Conservation (phyloP, 2,888 invertebrate genomes). For the Resseliella maxima region DNA sequence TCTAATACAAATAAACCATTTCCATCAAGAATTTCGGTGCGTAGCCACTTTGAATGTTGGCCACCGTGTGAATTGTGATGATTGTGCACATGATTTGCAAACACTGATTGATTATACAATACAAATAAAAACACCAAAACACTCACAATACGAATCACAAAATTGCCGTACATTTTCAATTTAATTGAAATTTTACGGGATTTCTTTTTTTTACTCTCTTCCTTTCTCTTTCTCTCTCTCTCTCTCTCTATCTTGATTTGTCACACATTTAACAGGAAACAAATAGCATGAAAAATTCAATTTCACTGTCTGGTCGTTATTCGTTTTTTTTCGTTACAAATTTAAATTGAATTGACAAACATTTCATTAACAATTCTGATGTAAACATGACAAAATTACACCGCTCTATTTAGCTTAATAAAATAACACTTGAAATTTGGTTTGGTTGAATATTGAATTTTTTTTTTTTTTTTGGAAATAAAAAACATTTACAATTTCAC, state of each 20-base stretch:
- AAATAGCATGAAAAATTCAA: background rate
- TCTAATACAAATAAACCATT: constrained; percentile 70
- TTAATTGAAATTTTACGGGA: background rate
- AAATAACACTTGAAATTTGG: too few species aligned
- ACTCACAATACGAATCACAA: background rate
- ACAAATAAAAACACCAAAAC: background rate
- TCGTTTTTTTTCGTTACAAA: background rate
- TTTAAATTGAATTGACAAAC: too few species aligned
- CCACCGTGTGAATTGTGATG: constrained; percentile 18
- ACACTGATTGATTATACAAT: background rate
- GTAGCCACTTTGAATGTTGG: constrained; percentile 62
- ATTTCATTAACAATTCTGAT: too few species aligned
- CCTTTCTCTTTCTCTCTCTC: background rate
- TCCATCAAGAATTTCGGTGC: constrained; percentile 66
- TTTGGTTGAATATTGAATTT: too few species aligned
- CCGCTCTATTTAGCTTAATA: too few species aligned
- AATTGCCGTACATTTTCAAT: constrained; percentile 7
- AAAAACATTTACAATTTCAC: too few species aligned
- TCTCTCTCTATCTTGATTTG: background rate
- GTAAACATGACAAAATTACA: too few species aligned
- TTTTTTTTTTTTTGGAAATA: too few species aligned
- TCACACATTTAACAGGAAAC: background rate
- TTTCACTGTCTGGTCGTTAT: background rate
- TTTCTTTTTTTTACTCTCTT: background rate
- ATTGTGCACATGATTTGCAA: constrained; percentile 43